A percentile compares a stretch with the other conserved stretches of the same genome.
Conservation (phyloP, 92 coral and sea anemone genomes). For the Phenganax marumi region DNA sequence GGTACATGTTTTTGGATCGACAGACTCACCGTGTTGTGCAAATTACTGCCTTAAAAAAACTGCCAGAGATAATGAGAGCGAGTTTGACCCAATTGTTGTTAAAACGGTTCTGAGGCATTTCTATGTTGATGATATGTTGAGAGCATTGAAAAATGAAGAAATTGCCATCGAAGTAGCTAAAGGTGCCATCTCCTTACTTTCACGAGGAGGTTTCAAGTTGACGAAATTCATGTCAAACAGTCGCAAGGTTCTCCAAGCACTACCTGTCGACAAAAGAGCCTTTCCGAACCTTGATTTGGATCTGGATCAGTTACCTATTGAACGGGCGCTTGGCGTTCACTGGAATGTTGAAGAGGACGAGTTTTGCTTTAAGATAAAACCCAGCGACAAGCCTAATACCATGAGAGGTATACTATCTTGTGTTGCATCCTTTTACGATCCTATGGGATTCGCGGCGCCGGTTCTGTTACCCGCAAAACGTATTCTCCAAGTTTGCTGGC, state of each 20-base stretch:
- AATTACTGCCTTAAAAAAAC: constrained; percentile 13
- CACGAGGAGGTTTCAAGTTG: constrained; percentile 10
- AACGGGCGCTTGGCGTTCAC: constrained; percentile 33
- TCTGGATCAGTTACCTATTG: constrained; percentile 5
- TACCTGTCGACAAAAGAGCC: constrained; percentile 7
- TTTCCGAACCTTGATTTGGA: constrained; percentile 4
- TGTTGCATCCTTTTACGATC: too few relatives aligned
- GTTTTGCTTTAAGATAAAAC: not conserved
- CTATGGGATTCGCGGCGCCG: constrained; percentile 20
- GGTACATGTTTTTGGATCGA: not conserved
- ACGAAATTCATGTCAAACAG: constrained; percentile 38
- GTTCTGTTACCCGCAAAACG: constrained; percentile 13
- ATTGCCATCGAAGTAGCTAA: constrained; percentile 16
- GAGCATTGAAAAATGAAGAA: constrained; percentile 6
- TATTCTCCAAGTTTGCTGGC: constrained; percentile 26
- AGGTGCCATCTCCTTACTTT: constrained; percentile 7
- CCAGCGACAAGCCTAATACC: constrained; percentile 17
- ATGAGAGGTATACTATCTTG: not conserved
- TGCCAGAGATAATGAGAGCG: constrained; percentile 17
- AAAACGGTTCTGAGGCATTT: constrained; percentile 12
- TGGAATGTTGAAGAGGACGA: constrained; percentile 30
- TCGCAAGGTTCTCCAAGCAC: not conserved
- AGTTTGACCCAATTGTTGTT: constrained; percentile 13
- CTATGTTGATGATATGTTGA: constrained; percentile 38
- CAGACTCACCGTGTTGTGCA: constrained; percentile 39